A percentile compares a stretch with the other conserved stretches of the same genome.
Conservation (phyloP, 2,888 invertebrate species). For the Buathra laborator region DNA sequence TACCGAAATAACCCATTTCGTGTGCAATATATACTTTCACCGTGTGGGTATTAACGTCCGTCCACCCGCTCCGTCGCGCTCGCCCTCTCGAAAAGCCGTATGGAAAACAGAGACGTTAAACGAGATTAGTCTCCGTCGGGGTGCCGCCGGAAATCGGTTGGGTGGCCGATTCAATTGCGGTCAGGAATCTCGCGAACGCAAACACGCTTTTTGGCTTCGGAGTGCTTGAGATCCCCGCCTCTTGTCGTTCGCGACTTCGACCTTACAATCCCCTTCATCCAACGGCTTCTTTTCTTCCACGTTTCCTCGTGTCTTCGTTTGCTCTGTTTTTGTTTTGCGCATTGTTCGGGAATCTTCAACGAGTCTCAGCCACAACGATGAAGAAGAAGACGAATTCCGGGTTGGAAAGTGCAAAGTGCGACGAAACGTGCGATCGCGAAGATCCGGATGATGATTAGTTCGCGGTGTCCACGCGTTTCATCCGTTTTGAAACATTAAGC, state of each 20-base stretch:
- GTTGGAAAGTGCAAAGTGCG: neutral
- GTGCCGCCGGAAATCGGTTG: slow-evolving; percentile 51
- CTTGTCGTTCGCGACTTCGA: neutral
- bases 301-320: neutral
- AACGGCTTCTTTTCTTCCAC: neutral
- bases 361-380: neutral
- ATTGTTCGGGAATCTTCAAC: neutral
- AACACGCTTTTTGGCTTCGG: neutral
- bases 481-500: neutral
- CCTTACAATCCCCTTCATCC: neutral
- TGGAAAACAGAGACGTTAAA: neutral
- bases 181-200: slow-evolving; percentile 5
- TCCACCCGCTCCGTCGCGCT: slow-evolving; percentile 41
- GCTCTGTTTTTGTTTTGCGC: neutral
- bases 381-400: neutral
- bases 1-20: slow-evolving; percentile 66
- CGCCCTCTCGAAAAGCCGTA: slow-evolving; percentile 35
- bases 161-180: slow-evolving; percentile 11
- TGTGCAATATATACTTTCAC: slow-evolving; percentile 64
- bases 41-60: slow-evolving; percentile 57
- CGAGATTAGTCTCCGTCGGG: slow-evolving; percentile 1
- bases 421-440: neutral
- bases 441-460: neutral
- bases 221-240: neutral
- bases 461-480: neutral